Conservation (phyloP, 2,113 vertebrate genomes). For the Triplophysa tibetana region DNA sequence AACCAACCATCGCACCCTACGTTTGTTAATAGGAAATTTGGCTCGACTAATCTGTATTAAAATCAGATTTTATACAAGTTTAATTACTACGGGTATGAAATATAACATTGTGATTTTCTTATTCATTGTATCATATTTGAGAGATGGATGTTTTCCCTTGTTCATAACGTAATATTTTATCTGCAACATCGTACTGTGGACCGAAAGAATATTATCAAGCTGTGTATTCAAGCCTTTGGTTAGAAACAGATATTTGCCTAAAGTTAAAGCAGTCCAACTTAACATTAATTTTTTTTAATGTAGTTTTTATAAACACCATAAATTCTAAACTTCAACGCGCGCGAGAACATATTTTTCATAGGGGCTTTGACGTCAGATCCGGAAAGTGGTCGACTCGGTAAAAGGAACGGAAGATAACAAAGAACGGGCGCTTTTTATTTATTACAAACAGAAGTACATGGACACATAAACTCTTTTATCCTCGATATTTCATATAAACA, state of each 20-base stretch:
- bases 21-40: not conserved
- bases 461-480: not conserved
- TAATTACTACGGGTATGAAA: too few relatives aligned
- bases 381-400: not conserved
- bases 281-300: too few relatives aligned
- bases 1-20: slow-evolving; percentile 10
- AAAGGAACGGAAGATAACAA: not conserved
- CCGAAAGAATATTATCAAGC: too few relatives aligned
- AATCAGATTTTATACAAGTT: not conserved
- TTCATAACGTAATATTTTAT: too few relatives aligned
- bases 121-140: too few relatives aligned
- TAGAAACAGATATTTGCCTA: too few relatives aligned
- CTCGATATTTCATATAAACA: not conserved
- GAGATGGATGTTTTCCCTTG: too few relatives aligned
- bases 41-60: not conserved
- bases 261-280: too few relatives aligned
- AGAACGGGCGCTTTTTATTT: not conserved
- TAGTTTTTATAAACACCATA: too few relatives aligned
- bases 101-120: too few relatives aligned
- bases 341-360: slow-evolving; percentile 3
- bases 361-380: slow-evolving; percentile 11
- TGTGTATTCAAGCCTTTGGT: too few relatives aligned
- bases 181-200: too few relatives aligned
- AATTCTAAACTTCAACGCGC: not conserved
- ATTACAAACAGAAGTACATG: not conserved